phyloP scores from a whole-genome alignment of 2,888 invertebrate species.

The Phengaris arion region DNA sequence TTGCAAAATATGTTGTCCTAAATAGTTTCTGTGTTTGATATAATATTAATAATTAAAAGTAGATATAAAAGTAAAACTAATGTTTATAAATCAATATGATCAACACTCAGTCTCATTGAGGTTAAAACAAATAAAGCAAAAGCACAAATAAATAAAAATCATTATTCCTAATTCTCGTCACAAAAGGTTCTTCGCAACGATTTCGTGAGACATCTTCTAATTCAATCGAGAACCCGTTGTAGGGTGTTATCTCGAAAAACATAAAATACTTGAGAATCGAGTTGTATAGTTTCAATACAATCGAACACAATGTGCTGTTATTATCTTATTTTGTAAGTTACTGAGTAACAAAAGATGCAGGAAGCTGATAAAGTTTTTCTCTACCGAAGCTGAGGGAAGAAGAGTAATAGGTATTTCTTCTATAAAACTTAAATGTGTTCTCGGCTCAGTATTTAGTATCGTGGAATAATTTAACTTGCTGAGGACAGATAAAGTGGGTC shows the following conservation, averaged over 20 bases:
- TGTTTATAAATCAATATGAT: too few species aligned
- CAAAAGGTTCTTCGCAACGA: background rate
- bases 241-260: slow-evolving; percentile 37
- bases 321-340: slow-evolving; percentile 34
- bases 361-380: slow-evolving; percentile 30
- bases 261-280: slow-evolving; percentile 26
- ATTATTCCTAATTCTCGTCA: background rate
- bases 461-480: background rate
- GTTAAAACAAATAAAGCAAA: too few species aligned
- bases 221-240: slow-evolving; percentile 40
- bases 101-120: too few species aligned
- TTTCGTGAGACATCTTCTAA: slow-evolving; percentile 17
- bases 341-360: slow-evolving; percentile 29
- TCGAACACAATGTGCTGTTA: slow-evolving; percentile 34
- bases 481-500: too few species aligned
- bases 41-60: too few species aligned
- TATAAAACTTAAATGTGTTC: slow-evolving; percentile 24
- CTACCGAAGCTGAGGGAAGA: slow-evolving; percentile 6
- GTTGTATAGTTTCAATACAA: slow-evolving; percentile 27
- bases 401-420: slow-evolving; percentile 29
- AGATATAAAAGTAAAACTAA: too few species aligned
- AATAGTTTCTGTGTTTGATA: too few species aligned
- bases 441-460: slow-evolving; percentile 7
- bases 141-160: background rate
- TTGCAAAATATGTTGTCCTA: too few species aligned